phyloP scores from a whole-genome alignment of 2,888 invertebrate species.

The Himalopsyche anomala region DNA sequence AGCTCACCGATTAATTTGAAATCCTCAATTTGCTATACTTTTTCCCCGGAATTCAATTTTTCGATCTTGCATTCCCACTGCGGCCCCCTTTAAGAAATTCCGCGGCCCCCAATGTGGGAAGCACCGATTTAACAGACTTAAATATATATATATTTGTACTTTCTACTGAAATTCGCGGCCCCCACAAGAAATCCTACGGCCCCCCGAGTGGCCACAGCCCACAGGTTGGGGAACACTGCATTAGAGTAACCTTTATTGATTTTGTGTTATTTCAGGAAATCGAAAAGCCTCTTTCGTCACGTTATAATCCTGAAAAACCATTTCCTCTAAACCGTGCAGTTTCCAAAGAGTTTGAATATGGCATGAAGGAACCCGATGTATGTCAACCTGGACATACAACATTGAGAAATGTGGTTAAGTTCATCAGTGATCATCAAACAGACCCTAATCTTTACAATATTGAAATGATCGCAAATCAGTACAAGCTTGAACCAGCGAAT shows the following conservation, averaged over 20 bases:
- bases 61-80: too few relatives aligned
- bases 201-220: too few relatives aligned
- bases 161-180: too few relatives aligned
- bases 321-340: conserved; percentile 67
- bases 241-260: background rate
- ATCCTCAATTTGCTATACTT: too few relatives aligned
- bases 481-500: conserved; percentile 76
- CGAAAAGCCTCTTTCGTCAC: conserved; percentile 27
- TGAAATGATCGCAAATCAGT: conserved; percentile 77
- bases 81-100: too few relatives aligned
- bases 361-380: conserved; percentile 77
- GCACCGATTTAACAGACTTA: too few relatives aligned
- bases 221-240: too few relatives aligned
- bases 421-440: conserved; percentile 77
- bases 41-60: too few relatives aligned
- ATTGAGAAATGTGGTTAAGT: conserved; percentile 76
- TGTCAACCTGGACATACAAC: conserved; percentile 78
- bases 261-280: conserved; percentile 17
- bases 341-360: conserved; percentile 76
- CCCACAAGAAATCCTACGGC: too few relatives aligned
- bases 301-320: conserved; percentile 48
- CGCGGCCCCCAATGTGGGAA: too few relatives aligned
- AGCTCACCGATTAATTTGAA: too few relatives aligned
- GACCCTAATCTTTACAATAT: conserved; percentile 75
- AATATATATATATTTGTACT: too few relatives aligned